Percentiles rank a stretch among this genome's conserved stretches.
Conservation (phyloP, 1,140 invertebrate species). For the Plodia interpunctella region DNA sequence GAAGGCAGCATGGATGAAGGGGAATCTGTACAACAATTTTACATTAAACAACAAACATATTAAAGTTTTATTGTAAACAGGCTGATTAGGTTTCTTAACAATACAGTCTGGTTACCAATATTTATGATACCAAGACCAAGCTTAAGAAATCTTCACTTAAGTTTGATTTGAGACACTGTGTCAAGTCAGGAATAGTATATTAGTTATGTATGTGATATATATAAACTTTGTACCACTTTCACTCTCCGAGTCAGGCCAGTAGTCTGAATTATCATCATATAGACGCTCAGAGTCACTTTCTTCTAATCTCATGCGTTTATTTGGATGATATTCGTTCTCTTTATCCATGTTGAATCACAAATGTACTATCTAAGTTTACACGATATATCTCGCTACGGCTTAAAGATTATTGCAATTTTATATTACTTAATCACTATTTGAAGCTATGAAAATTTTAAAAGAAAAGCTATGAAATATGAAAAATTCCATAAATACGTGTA, state of each 20-base stretch:
- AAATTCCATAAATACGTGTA: background rate
- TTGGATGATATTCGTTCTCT: conserved; percentile 40
- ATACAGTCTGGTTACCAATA: background rate
- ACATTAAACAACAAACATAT: too few relatives aligned
- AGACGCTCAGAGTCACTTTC: conserved; percentile 33
- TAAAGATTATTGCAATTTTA: background rate
- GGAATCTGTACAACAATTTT: conserved; percentile 60
- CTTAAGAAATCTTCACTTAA: too few relatives aligned
- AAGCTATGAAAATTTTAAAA: background rate
- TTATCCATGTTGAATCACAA: conserved; percentile 40
- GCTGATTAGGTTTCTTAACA: too few relatives aligned
- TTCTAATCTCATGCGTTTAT: conserved; percentile 54
- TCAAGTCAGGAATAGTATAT: too few relatives aligned
- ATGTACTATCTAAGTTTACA: background rate
- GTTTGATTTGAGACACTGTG: too few relatives aligned
- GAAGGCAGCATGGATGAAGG: conserved; percentile 72
- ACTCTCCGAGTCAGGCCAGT: conserved; percentile 56
- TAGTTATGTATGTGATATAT: background rate
- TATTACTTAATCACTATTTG: background rate
- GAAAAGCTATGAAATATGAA: too few relatives aligned
- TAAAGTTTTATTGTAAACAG: too few relatives aligned
- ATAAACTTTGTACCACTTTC: conserved; percentile 39
- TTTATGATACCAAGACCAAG: too few relatives aligned
- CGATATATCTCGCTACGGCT: background rate
- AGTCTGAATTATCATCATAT: conserved; percentile 51